Evolutionary conservation across 2,888 invertebrate species (phyloP), one percentile per base, ranked within the genome.

Genomic region (Lithosia quadra): DNA sequence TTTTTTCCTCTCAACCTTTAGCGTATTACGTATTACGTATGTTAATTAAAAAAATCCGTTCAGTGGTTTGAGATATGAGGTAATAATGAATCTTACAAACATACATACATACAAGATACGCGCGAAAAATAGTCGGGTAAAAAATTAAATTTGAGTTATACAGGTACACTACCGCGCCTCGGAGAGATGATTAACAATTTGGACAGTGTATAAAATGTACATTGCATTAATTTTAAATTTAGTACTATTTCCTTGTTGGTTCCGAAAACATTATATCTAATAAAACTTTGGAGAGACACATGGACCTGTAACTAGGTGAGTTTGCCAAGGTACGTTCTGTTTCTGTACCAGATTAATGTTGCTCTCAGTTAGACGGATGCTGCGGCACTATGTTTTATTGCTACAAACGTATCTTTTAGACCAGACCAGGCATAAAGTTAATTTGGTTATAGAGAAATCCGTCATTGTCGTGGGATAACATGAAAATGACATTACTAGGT

Each of bases 311-410:
- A 65, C 28, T 69, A 36, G 62, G 22, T 65, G 49, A 33, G 55
- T 69, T 68, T 69, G 59, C 67, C 67, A 67, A 68, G 68, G 43
- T 64, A 22, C 13, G 13, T 24, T 65, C 36, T 65, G 63, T 66
- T 61, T 60, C 43, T 56, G 60, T 63, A 64, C n/a, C 34, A 60
- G 65, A 69, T 63, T 65, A 68, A 72, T 67, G 60, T 69, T 62
- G 60, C 63, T 70, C 59, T 69, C 53, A 69, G 67, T 63, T 62
- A 65, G 62, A 69, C 65, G 36, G 65, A 73, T 73, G 63, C 69
- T 67, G 60, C 36, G 69, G 67, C 69, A 63, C 57, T 69, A 67
- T 73, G 69, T 58, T 73, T 69, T 69, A 69, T 65, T 73, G 63
- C 59, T 59, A 60, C 55, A 49, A 49, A 69, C 62, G 59, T 55